Conservation (phyloP, 2,797 vertebrate genomes). For the Champsocephalus esox region DNA sequence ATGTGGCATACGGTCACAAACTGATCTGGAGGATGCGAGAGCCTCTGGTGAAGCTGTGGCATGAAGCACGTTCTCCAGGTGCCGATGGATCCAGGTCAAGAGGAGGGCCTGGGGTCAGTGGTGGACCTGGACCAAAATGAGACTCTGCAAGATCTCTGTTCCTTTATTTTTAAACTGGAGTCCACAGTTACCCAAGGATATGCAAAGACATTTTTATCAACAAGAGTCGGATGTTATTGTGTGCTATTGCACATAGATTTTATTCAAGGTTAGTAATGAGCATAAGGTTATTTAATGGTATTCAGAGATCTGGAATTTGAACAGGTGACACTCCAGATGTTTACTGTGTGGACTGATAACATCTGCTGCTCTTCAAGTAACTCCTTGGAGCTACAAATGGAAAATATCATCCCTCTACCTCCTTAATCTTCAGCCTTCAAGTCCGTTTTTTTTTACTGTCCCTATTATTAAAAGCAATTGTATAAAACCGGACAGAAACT, state of each 20-base stretch:
- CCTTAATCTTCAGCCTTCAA: constrained; percentile 2
- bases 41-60: constrained; percentile 92
- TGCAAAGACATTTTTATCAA: constrained; percentile 39
- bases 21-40: constrained; percentile 93
- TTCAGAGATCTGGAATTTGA: background rate
- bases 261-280: background rate
- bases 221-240: constrained; percentile 19
- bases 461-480: background rate
- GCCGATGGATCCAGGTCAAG: constrained; percentile 65
- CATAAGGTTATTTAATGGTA: background rate
- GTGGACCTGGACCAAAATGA: constrained; percentile 52
- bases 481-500: background rate
- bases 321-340: constrained; percentile 14
- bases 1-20: constrained; percentile 88
- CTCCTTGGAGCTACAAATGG: background rate
- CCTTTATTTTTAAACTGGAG: background rate
- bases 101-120: constrained; percentile 36
- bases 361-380: constrained; percentile 6
- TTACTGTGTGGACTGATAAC: constrained; percentile 14
- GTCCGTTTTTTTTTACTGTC: background rate
- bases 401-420: constrained; percentile 36
- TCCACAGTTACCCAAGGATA: constrained; percentile 26
- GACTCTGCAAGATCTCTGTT: background rate
- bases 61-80: constrained; percentile 86
- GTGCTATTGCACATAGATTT: constrained; percentile 39